Base-by-base conservation (phyloP, 2,797 vertebrate species). In the Fringilla coelebs region DNA sequence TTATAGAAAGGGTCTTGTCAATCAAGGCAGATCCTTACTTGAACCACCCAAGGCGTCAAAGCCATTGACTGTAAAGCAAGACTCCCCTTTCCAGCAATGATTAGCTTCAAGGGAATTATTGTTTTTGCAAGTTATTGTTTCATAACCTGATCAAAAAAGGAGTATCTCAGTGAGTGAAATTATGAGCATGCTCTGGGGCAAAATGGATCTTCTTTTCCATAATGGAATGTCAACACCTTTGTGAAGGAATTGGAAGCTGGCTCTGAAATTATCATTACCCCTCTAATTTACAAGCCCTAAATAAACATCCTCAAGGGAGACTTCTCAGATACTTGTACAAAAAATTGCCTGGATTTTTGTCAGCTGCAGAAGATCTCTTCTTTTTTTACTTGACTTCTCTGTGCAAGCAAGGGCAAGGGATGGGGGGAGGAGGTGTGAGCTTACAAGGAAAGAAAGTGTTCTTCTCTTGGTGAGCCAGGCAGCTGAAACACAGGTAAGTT, bases 11-110 rank as follows among this genome's bases (percentile, higher is more conserved):
- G 62, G 89, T 82, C 95, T 87, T 97, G 97, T 97, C 97, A 97
- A 85, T 98, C 97, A 98, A 94, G 92, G 96, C 98, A 97, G 96
- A 97, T 97, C 95, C 95, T 97, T 97, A 96, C 97, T 97, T 96
- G 97, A 98, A 97, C 66, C 43, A 89, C 92, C 77, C 34, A 94
- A 95, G 75, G 97, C 97, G 96, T 97, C 96, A 94, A 98, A 98
- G 96, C 79, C 46, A 17, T 68, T 85, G 91, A 93, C 88, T 94
- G 90, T 91, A 96, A 97, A 97, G 93, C 67, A 66, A 94, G 58
- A 51, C 68, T 97, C 86, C 94, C 89, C 63, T 96, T 96, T 97
- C 96, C 96, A 97, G 85, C 75, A 95, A 90, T 5, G 43, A 95
- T 97, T 96, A 83, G 57, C 70, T 94, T 58, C 46, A 85, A 97